Evolutionary conservation across 2,888 invertebrate species (phyloP).

Genomic region (Agriopis aurantiaria): DNA sequence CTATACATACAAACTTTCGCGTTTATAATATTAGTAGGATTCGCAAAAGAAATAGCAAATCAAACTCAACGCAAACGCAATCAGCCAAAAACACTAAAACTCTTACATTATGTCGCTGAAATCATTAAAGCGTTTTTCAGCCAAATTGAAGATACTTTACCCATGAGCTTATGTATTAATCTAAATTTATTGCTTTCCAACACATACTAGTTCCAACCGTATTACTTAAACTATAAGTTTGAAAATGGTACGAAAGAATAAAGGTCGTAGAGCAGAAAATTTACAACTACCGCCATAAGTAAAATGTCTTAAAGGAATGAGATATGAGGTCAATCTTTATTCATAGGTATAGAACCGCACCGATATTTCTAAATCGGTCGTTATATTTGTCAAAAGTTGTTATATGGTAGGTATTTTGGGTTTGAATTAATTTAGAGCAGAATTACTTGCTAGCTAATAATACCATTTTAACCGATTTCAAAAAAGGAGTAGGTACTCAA

Average conservation of each 20-base stretch:
- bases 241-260: slow-evolving; percentile 14
- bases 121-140: slow-evolving; percentile 44
- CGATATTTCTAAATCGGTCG: slow-evolving; percentile 56
- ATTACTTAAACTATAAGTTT: not conserved
- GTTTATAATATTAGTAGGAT: too few relatives aligned
- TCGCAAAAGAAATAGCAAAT: slow-evolving; percentile 3
- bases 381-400: slow-evolving; percentile 71
- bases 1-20: too few relatives aligned
- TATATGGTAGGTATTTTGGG: slow-evolving; percentile 33
- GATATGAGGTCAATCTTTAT: slow-evolving; percentile 75
- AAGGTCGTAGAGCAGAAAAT: slow-evolving; percentile 62
- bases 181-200: slow-evolving; percentile 42
- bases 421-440: slow-evolving; percentile 13
- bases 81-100: slow-evolving; percentile 22
- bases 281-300: slow-evolving; percentile 76
- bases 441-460: not conserved
- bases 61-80: slow-evolving; percentile 1
- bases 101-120: slow-evolving; percentile 34
- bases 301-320: slow-evolving; percentile 72
- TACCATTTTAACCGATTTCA: too few relatives aligned
- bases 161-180: slow-evolving; percentile 47
- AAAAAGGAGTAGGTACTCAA: too few relatives aligned
- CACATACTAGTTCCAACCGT: slow-evolving; percentile 35
- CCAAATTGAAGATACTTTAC: slow-evolving; percentile 44
- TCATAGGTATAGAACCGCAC: slow-evolving; percentile 62